Evolutionary conservation across 2,888 invertebrate species (phyloP), one percentile per base, ranked within the genome.

Genomic region (Acleris literana): DNA sequence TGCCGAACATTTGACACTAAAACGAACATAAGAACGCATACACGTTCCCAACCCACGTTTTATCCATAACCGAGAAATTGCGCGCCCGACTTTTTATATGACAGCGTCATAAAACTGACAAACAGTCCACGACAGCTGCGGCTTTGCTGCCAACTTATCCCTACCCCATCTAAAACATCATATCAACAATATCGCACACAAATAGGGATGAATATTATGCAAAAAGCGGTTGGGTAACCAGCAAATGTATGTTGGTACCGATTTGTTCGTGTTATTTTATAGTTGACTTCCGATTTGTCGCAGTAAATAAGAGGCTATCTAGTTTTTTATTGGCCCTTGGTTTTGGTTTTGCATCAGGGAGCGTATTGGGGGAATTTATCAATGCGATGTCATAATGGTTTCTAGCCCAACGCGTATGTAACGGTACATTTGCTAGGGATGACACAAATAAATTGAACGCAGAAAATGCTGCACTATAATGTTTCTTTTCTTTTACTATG

Each of bases 41-140:
- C 25, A 46, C 43, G 57, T 44, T 43, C 25, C 9, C 29, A 13
- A 13, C 44, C 49, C 61, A 62, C 61, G 66, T 66, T 57, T 62
- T 53, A 53, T 53, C 56, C 56, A 57, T 62, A 66, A 66, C 16
- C 61, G 16, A 54, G 43, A 44, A 54, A 43, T 56, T 9, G 48
- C 44, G 46, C 44, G 59, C 43, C 48, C 51, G 63, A 51, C 22
- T 60, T 69, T 69, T 63, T 69, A 67, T 67, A 61, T 64, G 67
- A 61, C 67, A 64, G 25, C 52, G 57, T 64, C 60, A 70, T 70
- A 70, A 70, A 68, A 44, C 22, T 70, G 68, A 70, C 66, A 70
- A 68, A 68, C 59, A 57, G 51, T 56, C 29, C 57, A 52, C 63
- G 64, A 63, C 70, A 70, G 57, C 68, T 70, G 70, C 51, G 68